Evolutionary conservation across 1,140 invertebrate species (phyloP).

Genomic region (Drosophila navojoa): DNA sequence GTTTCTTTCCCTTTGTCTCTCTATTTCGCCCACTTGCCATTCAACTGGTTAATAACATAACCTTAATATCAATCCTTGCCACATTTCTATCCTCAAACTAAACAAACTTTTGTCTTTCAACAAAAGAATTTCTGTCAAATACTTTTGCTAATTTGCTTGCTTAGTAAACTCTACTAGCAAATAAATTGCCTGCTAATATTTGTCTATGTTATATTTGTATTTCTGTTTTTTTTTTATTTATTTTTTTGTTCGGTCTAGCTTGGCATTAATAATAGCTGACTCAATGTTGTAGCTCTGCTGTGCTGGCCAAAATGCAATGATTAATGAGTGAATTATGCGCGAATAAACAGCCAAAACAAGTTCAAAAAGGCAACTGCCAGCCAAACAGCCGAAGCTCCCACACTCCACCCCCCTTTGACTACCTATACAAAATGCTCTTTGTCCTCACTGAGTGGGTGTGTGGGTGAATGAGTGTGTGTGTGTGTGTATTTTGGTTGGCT

Average conservation of each 20-base stretch:
- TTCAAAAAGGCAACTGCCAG: slow-evolving; percentile 52
- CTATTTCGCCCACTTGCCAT: too few species aligned
- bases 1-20: too few species aligned
- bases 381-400: background rate
- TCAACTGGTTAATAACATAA: too few species aligned
- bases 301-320: slow-evolving; percentile 77
- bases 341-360: slow-evolving; percentile 78
- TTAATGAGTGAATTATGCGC: slow-evolving; percentile 82
- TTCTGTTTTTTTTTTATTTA: slow-evolving; percentile 31
- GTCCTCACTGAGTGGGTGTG: slow-evolving; percentile 39
- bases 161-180: slow-evolving; percentile 36
- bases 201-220: slow-evolving; percentile 60
- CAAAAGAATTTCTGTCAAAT: background rate
- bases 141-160: background rate
- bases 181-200: slow-evolving; percentile 30
- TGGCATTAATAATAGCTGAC: slow-evolving; percentile 41
- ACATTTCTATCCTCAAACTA: too few species aligned
- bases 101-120: too few species aligned
- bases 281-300: slow-evolving; percentile 58
- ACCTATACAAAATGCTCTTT: slow-evolving; percentile 64
- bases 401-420: background rate
- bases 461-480: slow-evolving; percentile 8
- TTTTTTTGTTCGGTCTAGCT: background rate
- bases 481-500: slow-evolving; percentile 49
- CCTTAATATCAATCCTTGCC: too few species aligned